phyloP scores from a whole-genome alignment of 2,888 invertebrate species.

The Nomada goodeniana region DNA sequence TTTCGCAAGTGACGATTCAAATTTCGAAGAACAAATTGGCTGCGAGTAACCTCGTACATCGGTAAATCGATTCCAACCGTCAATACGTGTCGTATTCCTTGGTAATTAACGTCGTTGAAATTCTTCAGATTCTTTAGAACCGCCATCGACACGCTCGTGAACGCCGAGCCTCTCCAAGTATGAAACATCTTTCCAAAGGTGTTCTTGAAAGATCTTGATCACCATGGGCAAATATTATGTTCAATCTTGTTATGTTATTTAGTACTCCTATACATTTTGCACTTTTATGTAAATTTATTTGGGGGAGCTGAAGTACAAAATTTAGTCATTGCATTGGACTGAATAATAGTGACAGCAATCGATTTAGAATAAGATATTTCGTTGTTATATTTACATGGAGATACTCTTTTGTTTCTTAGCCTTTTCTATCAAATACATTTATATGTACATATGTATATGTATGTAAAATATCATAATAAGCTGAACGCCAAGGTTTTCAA shows the following conservation, averaged over 20 bases:
- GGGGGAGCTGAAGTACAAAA: constrained; percentile 20
- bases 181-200: constrained; percentile 44
- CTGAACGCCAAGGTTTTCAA: too few species aligned
- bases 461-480: too few species aligned
- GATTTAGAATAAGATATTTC: constrained; percentile 2
- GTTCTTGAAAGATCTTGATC: not conserved
- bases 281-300: constrained; percentile 5
- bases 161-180: constrained; percentile 13
- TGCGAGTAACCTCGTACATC: constrained; percentile 62
- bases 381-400: not conserved
- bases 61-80: constrained; percentile 69
- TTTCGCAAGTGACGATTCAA: not conserved
- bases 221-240: not conserved
- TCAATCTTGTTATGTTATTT: not conserved
- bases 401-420: constrained; percentile 21
- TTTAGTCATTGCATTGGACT: constrained; percentile 30
- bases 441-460: not conserved
- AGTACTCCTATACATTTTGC: not conserved
- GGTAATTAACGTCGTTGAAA: constrained; percentile 20
- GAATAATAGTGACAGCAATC: not conserved
- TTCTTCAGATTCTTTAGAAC: not conserved
- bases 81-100: constrained; percentile 59
- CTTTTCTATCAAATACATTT: not conserved
- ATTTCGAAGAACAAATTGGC: constrained; percentile 54
- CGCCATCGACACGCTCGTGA: not conserved